These are phyloP conservation scores for Pipistrellus pygmaeus DNA, from an alignment of 2,797 vertebrate species.

Conservation along the genomic window DNA sequence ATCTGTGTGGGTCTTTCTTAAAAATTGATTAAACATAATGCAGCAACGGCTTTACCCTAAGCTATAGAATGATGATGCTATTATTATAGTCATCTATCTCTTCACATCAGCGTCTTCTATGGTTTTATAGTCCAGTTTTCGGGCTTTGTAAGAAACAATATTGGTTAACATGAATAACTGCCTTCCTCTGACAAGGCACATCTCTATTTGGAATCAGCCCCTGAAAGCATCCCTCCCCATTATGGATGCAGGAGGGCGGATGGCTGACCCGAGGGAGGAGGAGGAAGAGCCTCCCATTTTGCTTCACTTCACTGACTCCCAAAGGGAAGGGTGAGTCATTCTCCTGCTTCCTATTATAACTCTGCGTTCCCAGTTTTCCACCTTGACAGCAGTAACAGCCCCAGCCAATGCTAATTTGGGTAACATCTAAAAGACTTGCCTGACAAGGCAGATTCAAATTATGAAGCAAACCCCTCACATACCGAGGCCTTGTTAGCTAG, in stretches of 20 bases:
- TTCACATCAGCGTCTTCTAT: slow-evolving; percentile 61
- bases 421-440: slow-evolving; percentile 86
- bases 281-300: slow-evolving; percentile 69
- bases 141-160: slow-evolving; percentile 66
- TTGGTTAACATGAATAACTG: slow-evolving; percentile 68
- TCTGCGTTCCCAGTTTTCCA: slow-evolving; percentile 73
- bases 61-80: slow-evolving; percentile 45
- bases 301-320: slow-evolving; percentile 73
- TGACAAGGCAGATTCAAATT: slow-evolving; percentile 89
- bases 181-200: slow-evolving; percentile 68
- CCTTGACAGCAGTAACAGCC: slow-evolving; percentile 75
- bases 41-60: slow-evolving; percentile 70
- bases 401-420: slow-evolving; percentile 85
- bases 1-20: slow-evolving; percentile 18
- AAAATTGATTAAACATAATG: slow-evolving; percentile 66
- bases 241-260: background rate
- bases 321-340: slow-evolving; percentile 63
- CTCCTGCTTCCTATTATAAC: slow-evolving; percentile 63
- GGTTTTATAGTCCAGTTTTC: slow-evolving; percentile 68
- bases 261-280: background rate
- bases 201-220: slow-evolving; percentile 68
- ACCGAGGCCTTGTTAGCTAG: slow-evolving; percentile 86
- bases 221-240: slow-evolving; percentile 47
- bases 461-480: slow-evolving; percentile 84
- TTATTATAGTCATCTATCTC: slow-evolving; percentile 74